phyloP scores from a whole-genome alignment of 2,797 vertebrate species.

The Buphagus erythrorhynchus region DNA sequence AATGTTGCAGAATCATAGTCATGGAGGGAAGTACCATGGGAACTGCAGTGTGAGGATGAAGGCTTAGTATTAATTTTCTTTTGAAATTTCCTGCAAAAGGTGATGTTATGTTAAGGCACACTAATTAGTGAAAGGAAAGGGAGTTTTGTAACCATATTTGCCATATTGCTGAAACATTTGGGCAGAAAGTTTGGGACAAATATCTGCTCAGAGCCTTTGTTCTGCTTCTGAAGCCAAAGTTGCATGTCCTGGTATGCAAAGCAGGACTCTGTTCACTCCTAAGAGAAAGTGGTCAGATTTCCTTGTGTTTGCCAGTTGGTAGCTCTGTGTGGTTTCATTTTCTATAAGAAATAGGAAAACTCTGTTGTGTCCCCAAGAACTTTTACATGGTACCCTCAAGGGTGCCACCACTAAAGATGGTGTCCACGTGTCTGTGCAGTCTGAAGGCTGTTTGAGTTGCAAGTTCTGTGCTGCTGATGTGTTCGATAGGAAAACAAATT shows the following conservation, averaged over 20 bases:
- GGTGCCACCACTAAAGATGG: background rate
- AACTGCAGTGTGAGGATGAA: background rate
- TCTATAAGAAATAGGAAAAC: background rate
- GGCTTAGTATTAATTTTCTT: background rate
- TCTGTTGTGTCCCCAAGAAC: background rate
- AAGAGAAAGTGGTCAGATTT: background rate
- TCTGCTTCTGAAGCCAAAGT: background rate
- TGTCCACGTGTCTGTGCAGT: background rate
- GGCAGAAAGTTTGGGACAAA: background rate
- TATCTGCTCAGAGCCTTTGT: background rate
- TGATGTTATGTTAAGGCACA: background rate
- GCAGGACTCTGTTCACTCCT: background rate
- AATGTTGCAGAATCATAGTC: fast-evolving
- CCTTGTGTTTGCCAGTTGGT: background rate
- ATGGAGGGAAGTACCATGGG: background rate
- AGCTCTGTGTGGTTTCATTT: background rate
- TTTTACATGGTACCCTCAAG: background rate
- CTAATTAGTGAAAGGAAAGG: background rate
- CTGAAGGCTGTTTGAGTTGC: background rate
- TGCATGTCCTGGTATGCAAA: background rate
- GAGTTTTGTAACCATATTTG: background rate
- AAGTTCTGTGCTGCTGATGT: background rate
- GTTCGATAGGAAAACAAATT: background rate
- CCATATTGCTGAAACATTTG: background rate
- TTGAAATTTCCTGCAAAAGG: background rate